Conservation (phyloP, 2,888 invertebrate genomes). For the Ophion ellenae region DNA sequence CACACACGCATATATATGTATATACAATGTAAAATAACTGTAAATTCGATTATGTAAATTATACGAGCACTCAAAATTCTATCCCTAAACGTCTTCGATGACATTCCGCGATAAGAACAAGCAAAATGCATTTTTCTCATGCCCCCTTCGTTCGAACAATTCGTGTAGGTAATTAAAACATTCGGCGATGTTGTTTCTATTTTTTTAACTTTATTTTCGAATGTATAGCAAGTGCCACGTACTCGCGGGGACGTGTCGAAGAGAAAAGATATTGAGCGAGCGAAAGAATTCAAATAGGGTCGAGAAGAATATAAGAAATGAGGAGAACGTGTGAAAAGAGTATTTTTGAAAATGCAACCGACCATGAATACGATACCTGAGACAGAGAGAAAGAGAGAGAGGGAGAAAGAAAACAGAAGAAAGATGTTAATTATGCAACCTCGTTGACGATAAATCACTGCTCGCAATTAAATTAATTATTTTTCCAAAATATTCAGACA, state of each 20-base stretch:
- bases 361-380: constrained; percentile 76
- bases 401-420: constrained; percentile 24
- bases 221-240: background rate
- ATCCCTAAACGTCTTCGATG: constrained; percentile 34
- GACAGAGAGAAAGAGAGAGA: constrained; percentile 16
- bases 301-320: constrained; percentile 49
- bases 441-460: constrained; percentile 53
- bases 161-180: constrained; percentile 22
- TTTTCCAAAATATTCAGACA: constrained; percentile 13
- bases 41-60: constrained; percentile 79
- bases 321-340: constrained; percentile 50
- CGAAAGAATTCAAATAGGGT: background rate
- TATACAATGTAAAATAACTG: constrained; percentile 62
- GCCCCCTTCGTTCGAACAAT: constrained; percentile 9
- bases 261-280: background rate
- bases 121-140: background rate
- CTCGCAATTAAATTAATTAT: constrained; percentile 52
- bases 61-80: constrained; percentile 62
- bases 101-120: constrained; percentile 45
- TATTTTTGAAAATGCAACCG: constrained; percentile 74
- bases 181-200: background rate
- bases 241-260: background rate
- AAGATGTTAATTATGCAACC: constrained; percentile 12
- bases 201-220: background rate
- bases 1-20: constrained; percentile 30